These are phyloP conservation scores for Drosophila nr. perissopoda DNA, from an alignment of 2,888 invertebrate species.

Conservation along the genomic window DNA sequence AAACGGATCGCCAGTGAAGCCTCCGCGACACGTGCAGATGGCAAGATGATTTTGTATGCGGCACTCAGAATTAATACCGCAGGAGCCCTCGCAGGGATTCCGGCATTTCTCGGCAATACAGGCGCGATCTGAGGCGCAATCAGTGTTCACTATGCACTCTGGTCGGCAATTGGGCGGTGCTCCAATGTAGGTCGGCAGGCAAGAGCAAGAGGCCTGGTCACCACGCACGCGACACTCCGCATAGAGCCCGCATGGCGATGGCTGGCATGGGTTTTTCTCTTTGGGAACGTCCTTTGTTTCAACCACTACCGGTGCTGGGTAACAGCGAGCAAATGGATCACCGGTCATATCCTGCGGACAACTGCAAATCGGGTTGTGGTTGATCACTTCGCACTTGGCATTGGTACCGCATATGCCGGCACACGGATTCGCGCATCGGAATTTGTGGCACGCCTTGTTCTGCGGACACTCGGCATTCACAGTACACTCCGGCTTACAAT, in stretches of 20 bases:
- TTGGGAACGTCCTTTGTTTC: slow-evolving; percentile 69
- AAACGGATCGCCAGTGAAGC: slow-evolving; percentile 89
- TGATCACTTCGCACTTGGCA: slow-evolving; percentile 91
- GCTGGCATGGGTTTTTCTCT: slow-evolving; percentile 88
- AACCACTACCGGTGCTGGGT: slow-evolving; percentile 84
- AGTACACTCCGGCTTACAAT: slow-evolving; percentile 93
- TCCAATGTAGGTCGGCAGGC: slow-evolving; percentile 88
- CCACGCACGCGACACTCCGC: slow-evolving; percentile 88
- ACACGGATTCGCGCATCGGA: slow-evolving; percentile 93
- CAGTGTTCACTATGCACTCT: slow-evolving; percentile 88
- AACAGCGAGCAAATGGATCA: slow-evolving; percentile 92
- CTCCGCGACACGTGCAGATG: slow-evolving; percentile 87
- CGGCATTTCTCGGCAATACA: slow-evolving; percentile 90
- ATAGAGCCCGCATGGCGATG: slow-evolving; percentile 90
- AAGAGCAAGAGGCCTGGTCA: slow-evolving; percentile 88
- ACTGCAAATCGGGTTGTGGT: slow-evolving; percentile 93
- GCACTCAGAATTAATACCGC: slow-evolving; percentile 90
- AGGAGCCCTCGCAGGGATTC: slow-evolving; percentile 90
- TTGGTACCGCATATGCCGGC: slow-evolving; percentile 92
- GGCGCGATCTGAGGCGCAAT: slow-evolving; percentile 88
- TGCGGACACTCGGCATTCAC: slow-evolving; percentile 92
- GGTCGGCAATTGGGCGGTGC: slow-evolving; percentile 89
- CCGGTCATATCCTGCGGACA: slow-evolving; percentile 91
- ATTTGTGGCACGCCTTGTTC: slow-evolving; percentile 92
- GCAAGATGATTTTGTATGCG: slow-evolving; percentile 90